Base-by-base conservation (phyloP, 2,888 invertebrate genomes). In the Drosophila limbata region DNA sequence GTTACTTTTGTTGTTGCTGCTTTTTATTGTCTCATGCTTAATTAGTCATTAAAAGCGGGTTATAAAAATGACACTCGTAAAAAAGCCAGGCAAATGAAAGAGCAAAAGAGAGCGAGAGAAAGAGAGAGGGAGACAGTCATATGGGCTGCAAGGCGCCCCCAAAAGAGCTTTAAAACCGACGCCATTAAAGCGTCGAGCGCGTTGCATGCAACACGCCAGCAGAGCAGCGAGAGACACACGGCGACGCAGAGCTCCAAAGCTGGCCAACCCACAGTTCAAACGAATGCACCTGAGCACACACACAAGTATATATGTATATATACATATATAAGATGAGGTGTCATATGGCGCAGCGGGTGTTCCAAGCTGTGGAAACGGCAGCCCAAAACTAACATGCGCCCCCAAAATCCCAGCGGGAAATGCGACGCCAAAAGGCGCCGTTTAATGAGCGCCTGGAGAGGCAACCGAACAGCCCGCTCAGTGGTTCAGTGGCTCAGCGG, bases 321-420 rank as follows among this genome's bases (percentile, higher is more conserved):
- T 21, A 9, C 3, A 10, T 17, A 31, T 9, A n/a, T 15, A 2
- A 45, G 3, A n/a, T 21, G 47, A 86, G 87, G 89, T 88, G 90
- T 90, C 87, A 89, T 82, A 74, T 81, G 79, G 73, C 84, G 69
- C 87, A 81, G 84, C 87, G 90, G 90, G 90, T 77, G 90, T 74
- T 80, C 73, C 56, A 39, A 57, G 80, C 80, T 52, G 40, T 21
- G n/a, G 28, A 50, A 57, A 59, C 71, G 51, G 71, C 69, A 61
- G 73, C 69, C 69, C 69, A 68, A 74, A 82, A 79, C 82, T 69
- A 66, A 71, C 69, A 71, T 28, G 50, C 56, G 53, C 63, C 47
- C 47, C 47, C 55, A 37, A 77, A 79, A 78, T 88, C 90, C 90
- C 88, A 89, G 89, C 83, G 90, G 90, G 87, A 77, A 77, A 77